Percentiles rank a stretch among this genome's conserved stretches.
These are phyloP conservation scores for Oryzias melastigma DNA, from an alignment of 2,113 vertebrate genomes.

Conservation along the genomic window DNA sequence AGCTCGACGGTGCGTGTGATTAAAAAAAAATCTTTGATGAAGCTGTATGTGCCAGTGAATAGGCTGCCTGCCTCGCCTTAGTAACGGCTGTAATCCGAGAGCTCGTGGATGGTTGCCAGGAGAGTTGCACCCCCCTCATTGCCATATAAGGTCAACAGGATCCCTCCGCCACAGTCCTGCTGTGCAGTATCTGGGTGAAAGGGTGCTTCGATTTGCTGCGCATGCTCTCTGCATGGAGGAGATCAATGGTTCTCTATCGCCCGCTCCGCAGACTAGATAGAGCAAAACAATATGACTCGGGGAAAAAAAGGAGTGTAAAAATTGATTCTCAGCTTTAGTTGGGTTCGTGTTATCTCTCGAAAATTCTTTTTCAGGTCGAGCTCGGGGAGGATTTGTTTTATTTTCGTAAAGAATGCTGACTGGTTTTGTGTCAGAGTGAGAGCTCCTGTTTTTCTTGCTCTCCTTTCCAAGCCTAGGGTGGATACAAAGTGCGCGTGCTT, in stretches of 20 bases:
- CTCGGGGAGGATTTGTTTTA: neutral
- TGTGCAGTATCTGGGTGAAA: conserved; percentile 37
- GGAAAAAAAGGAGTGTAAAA: no score
- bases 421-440: conserved; percentile 18
- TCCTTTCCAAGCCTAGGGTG: conserved; percentile 5
- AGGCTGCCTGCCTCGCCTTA: conserved; percentile 41
- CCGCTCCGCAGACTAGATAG: conserved; percentile 33
- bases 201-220: conserved; percentile 29
- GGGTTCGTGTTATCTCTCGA: neutral
- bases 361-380: neutral
- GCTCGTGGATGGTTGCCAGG: conserved; percentile 62
- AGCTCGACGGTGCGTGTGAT: neutral
- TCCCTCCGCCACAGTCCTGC: conserved; percentile 29
- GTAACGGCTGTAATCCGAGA: conserved; percentile 56
- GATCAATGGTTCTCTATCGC: neutral
- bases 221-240: conserved; percentile 4
- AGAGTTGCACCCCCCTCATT: conserved; percentile 56
- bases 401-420: neutral
- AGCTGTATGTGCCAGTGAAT: conserved; percentile 15
- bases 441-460: conserved; percentile 52
- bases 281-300: conserved; percentile 28
- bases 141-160: conserved; percentile 77
- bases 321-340: conserved; percentile 13
- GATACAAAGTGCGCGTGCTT: conserved; percentile 24
- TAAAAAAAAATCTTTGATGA: conserved; percentile 26